These are phyloP conservation scores for Ophonus ardosiacus DNA, from an alignment of 2,888 invertebrate genomes.

Conservation along the genomic window DNA sequence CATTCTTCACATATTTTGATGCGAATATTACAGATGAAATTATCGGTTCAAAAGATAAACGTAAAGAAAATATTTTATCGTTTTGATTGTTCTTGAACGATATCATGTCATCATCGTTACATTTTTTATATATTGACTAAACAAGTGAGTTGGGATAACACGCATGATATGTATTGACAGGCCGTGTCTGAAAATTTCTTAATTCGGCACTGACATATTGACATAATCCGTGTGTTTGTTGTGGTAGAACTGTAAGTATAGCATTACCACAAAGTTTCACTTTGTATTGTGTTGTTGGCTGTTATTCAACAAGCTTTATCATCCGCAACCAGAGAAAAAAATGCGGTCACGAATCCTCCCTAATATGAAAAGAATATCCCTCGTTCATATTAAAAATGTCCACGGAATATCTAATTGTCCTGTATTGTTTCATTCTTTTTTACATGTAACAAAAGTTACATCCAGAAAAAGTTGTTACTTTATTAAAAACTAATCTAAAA, in stretches of 20 bases:
- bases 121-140: neutral
- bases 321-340: neutral
- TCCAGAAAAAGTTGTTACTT: neutral
- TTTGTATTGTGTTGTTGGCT: slow-evolving; percentile 37
- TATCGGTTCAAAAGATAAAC: too few relatives aligned
- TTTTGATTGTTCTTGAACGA: neutral
- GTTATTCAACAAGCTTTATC: slow-evolving; percentile 11
- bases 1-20: too few relatives aligned
- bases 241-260: neutral
- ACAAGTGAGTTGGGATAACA: neutral
- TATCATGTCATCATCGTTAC: slow-evolving; percentile 1
- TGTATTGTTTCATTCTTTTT: slow-evolving; percentile 16
- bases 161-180: neutral
- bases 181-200: neutral
- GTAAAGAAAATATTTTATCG: too few relatives aligned
- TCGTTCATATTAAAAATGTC: slow-evolving; percentile 49
- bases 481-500: neutral
- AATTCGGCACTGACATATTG: neutral
- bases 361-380: slow-evolving; percentile 43
- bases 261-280: neutral
- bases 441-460: neutral
- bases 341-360: slow-evolving; percentile 24
- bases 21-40: too few relatives aligned
- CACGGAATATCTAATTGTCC: slow-evolving; percentile 35
- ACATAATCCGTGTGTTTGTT: neutral